Evolutionary conservation across 2,113 vertebrate genomes (phyloP).

Genomic region (Ictalurus punctatus): DNA sequence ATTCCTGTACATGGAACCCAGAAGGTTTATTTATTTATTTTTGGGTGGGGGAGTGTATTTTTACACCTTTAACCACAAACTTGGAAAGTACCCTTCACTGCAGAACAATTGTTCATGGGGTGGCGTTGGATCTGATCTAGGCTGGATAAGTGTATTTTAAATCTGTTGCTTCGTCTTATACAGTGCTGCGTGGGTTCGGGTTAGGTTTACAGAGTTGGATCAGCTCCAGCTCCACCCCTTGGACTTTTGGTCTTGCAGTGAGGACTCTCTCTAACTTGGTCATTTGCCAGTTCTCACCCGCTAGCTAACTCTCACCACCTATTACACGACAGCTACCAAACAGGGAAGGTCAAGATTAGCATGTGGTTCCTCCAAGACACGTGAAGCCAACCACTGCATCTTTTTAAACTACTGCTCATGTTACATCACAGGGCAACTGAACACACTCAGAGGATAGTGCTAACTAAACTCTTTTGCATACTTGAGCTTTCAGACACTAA

Average conservation of each 20-base stretch:
- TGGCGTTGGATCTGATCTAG: neutral
- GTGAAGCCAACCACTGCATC: neutral
- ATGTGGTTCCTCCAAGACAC: neutral
- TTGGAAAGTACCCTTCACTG: neutral
- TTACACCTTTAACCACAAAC: neutral
- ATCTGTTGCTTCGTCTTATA: neutral
- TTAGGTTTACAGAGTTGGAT: neutral
- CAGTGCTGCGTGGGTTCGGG: neutral
- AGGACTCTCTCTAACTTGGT: neutral
- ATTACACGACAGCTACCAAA: neutral
- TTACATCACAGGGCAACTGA: neutral
- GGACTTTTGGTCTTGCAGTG: neutral
- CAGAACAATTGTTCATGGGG: neutral
- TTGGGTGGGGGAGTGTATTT: neutral
- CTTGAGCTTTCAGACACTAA: neutral
- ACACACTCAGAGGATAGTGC: neutral
- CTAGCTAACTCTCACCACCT: neutral
- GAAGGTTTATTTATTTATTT: neutral
- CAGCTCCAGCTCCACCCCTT: neutral
- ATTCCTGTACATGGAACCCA: neutral
- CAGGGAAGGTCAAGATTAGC: neutral
- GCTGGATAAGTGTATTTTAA: neutral
- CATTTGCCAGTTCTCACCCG: neutral
- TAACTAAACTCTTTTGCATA: neutral
- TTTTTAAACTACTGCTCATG: neutral